phyloP scores from a whole-genome alignment of 2,113 vertebrate genomes.

The Scortum barcoo region DNA sequence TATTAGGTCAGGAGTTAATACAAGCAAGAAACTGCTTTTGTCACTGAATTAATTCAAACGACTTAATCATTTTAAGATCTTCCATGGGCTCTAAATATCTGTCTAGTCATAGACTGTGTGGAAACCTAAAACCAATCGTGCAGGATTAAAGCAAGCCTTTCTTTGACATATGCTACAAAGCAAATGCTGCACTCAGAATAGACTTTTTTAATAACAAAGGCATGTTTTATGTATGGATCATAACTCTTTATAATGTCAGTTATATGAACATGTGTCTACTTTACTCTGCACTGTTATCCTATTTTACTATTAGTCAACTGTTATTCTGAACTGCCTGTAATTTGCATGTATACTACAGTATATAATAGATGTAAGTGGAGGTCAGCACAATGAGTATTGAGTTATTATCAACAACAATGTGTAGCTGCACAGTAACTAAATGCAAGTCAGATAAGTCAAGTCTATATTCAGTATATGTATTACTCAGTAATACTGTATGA shows the following conservation, averaged over 20 bases:
- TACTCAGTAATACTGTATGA: constrained; percentile 67
- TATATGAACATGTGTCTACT: constrained; percentile 51
- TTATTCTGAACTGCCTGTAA: constrained; percentile 50
- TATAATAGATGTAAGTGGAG: constrained; percentile 62
- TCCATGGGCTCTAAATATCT: constrained; percentile 23
- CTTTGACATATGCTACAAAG: constrained; percentile 36
- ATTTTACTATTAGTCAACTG: constrained; percentile 50
- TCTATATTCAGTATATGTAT: constrained; percentile 66
- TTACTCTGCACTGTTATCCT: constrained; percentile 45
- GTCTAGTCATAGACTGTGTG: neutral
- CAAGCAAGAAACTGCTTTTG: constrained; percentile 36
- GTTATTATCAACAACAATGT: constrained; percentile 60
- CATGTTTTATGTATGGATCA: constrained; percentile 38
- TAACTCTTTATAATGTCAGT: constrained; percentile 32
- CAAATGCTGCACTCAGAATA: constrained; percentile 30
- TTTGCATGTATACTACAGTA: constrained; percentile 54
- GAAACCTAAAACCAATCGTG: constrained; percentile 23
- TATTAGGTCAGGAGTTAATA: constrained; percentile 26
- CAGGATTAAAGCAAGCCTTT: constrained; percentile 44
- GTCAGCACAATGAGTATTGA: constrained; percentile 57
- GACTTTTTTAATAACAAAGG: constrained; percentile 32
- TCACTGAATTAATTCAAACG: constrained; percentile 24
- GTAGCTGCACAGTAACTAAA: constrained; percentile 74
- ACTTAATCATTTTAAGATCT: constrained; percentile 24
- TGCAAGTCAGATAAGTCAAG: constrained; percentile 60